Evolutionary conservation across 2,888 invertebrate species (phyloP).

Genomic region (Tortricodes alternella): DNA sequence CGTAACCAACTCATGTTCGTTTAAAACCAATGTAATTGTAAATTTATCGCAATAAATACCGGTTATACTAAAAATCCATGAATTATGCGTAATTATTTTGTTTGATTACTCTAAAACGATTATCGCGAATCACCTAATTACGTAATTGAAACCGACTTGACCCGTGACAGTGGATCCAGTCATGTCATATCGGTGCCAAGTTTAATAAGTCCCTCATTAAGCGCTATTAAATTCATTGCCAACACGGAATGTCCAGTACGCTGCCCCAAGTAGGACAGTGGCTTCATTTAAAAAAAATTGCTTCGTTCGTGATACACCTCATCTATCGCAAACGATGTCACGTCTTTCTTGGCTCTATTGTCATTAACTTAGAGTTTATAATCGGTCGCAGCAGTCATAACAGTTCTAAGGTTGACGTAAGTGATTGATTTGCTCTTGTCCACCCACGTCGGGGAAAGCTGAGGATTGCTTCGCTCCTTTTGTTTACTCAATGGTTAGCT

Average conservation of each 20-base stretch:
- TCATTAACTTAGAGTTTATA: constrained; percentile 42
- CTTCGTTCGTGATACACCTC: constrained; percentile 51
- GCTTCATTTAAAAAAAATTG: constrained; percentile 47
- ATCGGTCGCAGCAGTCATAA: constrained; percentile 35
- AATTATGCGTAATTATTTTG: background rate
- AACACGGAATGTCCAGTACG: constrained; percentile 56
- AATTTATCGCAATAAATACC: background rate
- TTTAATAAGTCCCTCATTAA: constrained; percentile 46
- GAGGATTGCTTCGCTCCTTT: constrained; percentile 48
- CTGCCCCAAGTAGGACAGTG: constrained; percentile 50
- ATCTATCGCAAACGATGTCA: constrained; percentile 20
- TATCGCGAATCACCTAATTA: constrained; percentile 3
- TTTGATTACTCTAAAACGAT: background rate
- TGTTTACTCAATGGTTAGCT: constrained; percentile 59
- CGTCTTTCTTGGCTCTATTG: constrained; percentile 41
- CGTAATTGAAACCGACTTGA: constrained; percentile 1
- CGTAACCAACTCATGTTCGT: background rate
- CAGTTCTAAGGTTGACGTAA: constrained; percentile 40
- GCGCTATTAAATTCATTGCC: constrained; percentile 49
- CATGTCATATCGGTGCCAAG: constrained; percentile 40
- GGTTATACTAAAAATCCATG: background rate
- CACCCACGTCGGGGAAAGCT: constrained; percentile 65
- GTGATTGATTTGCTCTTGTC: constrained; percentile 55
- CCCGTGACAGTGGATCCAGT: constrained; percentile 38
- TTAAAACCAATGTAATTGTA: background rate